phyloP scores from a whole-genome alignment of 2,113 vertebrate genomes.

The Struthio camelus region DNA sequence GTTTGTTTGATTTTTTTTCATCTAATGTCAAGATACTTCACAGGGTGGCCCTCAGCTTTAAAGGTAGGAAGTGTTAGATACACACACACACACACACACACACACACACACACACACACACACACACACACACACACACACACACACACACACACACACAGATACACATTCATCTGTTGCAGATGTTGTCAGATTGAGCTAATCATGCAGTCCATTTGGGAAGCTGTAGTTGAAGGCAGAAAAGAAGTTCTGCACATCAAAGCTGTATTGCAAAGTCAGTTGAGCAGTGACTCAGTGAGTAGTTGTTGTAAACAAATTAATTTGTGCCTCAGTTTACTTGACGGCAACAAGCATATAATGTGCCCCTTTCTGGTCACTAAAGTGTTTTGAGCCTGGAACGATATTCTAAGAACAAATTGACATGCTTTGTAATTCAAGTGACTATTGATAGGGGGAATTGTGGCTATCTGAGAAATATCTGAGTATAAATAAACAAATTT shows the following conservation, averaged over 20 bases:
- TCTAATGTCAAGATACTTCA: background rate
- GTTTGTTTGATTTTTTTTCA: background rate
- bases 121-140: background rate
- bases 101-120: background rate
- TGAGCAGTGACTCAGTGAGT: background rate
- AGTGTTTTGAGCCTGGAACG: background rate
- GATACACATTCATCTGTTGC: background rate
- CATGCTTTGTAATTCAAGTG: background rate
- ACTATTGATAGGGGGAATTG: background rate
- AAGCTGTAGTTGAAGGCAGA: background rate
- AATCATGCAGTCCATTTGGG: background rate
- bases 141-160: background rate
- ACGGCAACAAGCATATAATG: background rate
- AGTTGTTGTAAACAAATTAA: slow-evolving; percentile 3
- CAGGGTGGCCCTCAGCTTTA: background rate
- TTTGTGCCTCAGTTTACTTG: slow-evolving; percentile 42
- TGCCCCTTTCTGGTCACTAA: background rate
- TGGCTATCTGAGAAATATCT: slow-evolving; percentile 32
- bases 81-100: background rate
- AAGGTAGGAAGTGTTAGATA: background rate
- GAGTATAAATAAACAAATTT: slow-evolving; percentile 37
- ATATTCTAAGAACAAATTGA: background rate
- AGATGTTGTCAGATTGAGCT: background rate
- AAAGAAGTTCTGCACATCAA: background rate
- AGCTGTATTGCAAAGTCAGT: background rate